These are phyloP conservation scores for Stylophora pistillata DNA, from an alignment of 64 coral and sea anemone species.

Conservation along the genomic window DNA sequence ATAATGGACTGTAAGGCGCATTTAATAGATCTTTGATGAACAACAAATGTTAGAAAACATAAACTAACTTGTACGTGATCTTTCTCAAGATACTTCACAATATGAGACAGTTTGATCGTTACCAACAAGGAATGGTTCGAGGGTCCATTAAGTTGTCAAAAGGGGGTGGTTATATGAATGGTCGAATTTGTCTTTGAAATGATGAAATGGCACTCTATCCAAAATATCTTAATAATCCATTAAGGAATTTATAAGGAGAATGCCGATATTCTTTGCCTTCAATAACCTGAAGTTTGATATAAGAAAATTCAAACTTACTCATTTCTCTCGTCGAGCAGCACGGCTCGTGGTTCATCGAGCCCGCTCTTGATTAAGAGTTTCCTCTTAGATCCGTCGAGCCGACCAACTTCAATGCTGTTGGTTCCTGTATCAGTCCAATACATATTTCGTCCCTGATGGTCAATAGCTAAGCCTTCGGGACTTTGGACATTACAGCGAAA, in stretches of 20 bases:
- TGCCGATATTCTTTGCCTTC: background rate
- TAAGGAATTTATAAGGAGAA: background rate
- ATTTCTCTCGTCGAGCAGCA: slow-evolving; percentile 53
- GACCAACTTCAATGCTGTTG: slow-evolving; percentile 72
- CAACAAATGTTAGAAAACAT: too few species aligned
- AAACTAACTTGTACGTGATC: too few species aligned
- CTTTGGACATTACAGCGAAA: slow-evolving; percentile 16
- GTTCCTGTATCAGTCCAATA: slow-evolving; percentile 78
- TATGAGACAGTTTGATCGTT: too few species aligned
- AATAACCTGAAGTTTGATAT: background rate
- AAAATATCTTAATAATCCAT: too few species aligned
- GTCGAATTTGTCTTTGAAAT: too few species aligned
- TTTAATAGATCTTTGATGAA: too few species aligned
- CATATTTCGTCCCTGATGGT: slow-evolving; percentile 40
- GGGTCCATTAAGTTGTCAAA: too few species aligned
- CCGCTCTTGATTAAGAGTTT: slow-evolving; percentile 44
- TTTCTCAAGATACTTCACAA: too few species aligned
- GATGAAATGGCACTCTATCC: too few species aligned
- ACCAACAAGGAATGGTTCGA: too few species aligned
- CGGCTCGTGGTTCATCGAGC: slow-evolving; percentile 69
- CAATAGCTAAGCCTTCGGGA: slow-evolving; percentile 67
- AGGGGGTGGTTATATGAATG: too few species aligned
- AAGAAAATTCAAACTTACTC: slow-evolving; percentile 35
- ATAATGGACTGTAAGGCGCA: too few species aligned
- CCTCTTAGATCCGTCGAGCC: slow-evolving; percentile 51